phyloP scores from a whole-genome alignment of 2,797 vertebrate species.

The Ispidina lecontei region DNA sequence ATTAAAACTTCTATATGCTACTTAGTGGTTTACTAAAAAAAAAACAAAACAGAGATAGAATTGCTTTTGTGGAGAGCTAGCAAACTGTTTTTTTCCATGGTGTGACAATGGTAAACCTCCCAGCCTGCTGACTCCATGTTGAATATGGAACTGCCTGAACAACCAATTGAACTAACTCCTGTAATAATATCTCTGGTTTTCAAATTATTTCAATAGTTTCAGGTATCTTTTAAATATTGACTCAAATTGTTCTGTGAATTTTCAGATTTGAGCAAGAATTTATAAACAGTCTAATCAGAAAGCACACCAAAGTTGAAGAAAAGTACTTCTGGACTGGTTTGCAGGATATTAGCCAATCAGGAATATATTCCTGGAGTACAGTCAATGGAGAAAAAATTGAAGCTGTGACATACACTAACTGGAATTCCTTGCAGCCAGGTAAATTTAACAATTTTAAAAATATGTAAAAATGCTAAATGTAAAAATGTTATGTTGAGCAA shows the following conservation, averaged over 20 bases:
- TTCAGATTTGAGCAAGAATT: conserved; percentile 95
- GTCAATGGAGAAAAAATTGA: conserved; percentile 51
- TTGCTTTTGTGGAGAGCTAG: background rate
- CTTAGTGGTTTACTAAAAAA: background rate
- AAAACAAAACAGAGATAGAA: background rate
- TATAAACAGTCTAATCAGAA: conserved; percentile 87
- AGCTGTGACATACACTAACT: conserved; percentile 86
- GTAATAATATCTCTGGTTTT: background rate
- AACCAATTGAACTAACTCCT: background rate
- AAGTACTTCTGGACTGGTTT: conserved; percentile 92
- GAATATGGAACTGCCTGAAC: background rate
- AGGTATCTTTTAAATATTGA: background rate
- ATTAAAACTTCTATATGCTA: background rate
- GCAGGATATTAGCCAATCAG: conserved; percentile 82
- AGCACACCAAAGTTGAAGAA: conserved; percentile 74
- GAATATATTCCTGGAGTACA: conserved; percentile 89
- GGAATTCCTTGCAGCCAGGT: conserved; percentile 89
- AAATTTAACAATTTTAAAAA: background rate
- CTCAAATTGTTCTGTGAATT: background rate
- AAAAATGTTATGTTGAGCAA: background rate
- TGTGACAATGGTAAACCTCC: background rate
- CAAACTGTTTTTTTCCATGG: accelerated
- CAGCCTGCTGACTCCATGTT: background rate
- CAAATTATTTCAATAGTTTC: background rate
- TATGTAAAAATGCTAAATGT: background rate